Percentiles rank a stretch among this genome's conserved stretches.
These are phyloP conservation scores for Eonycteris spelaea DNA, from an alignment of 2,113 vertebrate species.

Conservation along the genomic window DNA sequence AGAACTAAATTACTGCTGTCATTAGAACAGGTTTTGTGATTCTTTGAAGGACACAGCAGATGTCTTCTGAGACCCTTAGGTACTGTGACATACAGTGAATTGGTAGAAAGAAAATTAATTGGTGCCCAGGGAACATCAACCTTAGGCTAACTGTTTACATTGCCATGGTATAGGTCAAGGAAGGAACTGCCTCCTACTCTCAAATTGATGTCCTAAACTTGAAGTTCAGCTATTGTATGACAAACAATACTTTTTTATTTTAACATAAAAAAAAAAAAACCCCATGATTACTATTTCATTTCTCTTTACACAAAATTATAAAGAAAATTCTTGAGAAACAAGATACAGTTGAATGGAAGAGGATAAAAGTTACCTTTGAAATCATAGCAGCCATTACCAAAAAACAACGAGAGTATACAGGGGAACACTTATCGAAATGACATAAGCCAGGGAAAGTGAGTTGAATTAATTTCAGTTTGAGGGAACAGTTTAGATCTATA, in stretches of 20 bases:
- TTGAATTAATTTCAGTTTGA: slow-evolving; percentile 44
- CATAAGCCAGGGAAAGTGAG: slow-evolving; percentile 21
- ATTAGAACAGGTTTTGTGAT: neutral
- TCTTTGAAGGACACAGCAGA: neutral
- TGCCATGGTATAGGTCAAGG: neutral
- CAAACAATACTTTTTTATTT: neutral
- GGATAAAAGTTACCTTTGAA: neutral
- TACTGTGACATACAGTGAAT: neutral
- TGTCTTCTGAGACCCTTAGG: neutral
- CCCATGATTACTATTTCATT: neutral
- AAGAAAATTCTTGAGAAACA: slow-evolving; percentile 38
- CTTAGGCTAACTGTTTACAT: neutral
- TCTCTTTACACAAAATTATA: neutral
- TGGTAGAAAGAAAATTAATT: slow-evolving; percentile 6
- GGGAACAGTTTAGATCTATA: slow-evolving; percentile 44
- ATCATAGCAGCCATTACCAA: neutral
- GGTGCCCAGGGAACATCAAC: neutral
- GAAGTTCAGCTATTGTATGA: neutral
- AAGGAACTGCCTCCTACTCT: neutral
- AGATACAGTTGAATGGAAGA: neutral
- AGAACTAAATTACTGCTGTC: neutral
- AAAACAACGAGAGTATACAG: neutral
- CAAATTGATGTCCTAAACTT: neutral
- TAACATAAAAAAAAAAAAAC: neutral
- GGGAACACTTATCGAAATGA: slow-evolving; percentile 19